A percentile compares a stretch with the other conserved stretches of the same genome.
Evolutionary conservation across 1,140 invertebrate genomes (phyloP).

Genomic region (Lycorma delicatula): DNA sequence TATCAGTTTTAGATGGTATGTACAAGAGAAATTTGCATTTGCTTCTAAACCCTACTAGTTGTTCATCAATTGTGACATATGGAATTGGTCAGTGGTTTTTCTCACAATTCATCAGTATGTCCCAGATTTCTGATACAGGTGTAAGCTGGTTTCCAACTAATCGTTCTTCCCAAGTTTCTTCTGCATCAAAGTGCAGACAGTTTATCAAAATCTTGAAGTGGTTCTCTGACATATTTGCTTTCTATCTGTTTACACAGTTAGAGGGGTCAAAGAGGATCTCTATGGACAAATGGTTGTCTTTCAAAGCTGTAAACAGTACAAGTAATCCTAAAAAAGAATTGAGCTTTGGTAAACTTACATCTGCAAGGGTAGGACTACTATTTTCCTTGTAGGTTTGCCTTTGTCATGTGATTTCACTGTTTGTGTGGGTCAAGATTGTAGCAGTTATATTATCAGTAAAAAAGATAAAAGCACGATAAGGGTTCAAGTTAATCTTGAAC

Average conservation of each 20-base stretch:
- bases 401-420: constrained; percentile 7
- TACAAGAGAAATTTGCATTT: background rate
- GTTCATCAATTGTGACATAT: background rate
- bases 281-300: constrained; percentile 28
- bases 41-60: background rate
- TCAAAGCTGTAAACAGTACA: constrained; percentile 23
- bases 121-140: background rate
- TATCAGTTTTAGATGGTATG: constrained; percentile 17
- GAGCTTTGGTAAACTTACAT: constrained; percentile 13
- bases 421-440: constrained; percentile 5
- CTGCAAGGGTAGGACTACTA: background rate
- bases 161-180: background rate
- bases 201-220: constrained; percentile 33
- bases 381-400: background rate
- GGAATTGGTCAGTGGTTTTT: background rate
- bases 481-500: background rate
- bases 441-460: background rate
- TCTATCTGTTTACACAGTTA: constrained; percentile 23
- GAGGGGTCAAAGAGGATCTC: constrained; percentile 25
- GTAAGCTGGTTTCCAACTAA: background rate
- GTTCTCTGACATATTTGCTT: constrained; percentile 26
- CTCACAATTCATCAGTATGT: background rate
- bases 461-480: constrained; percentile 5
- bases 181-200: background rate
- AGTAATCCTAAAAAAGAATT: constrained; percentile 25